These are phyloP conservation scores for Vulpes lagopus DNA, from an alignment of 2,113 vertebrate species.

Conservation along the genomic window DNA sequence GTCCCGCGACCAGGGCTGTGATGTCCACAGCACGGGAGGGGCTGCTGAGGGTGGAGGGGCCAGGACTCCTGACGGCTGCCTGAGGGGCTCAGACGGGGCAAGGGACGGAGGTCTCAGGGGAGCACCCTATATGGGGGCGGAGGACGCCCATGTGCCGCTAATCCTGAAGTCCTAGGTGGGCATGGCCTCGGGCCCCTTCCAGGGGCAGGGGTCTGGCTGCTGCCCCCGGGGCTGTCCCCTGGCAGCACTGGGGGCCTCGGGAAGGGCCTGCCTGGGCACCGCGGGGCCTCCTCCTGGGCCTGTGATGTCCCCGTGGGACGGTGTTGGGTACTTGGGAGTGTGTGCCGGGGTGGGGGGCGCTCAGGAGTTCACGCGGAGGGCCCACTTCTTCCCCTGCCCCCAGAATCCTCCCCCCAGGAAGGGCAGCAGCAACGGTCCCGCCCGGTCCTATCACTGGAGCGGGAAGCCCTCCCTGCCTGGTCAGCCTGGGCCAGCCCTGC, in stretches of 20 bases:
- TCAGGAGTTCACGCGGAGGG: background rate
- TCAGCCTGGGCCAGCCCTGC: background rate
- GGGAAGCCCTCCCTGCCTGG: background rate
- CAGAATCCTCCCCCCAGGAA: background rate
- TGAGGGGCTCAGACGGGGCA: background rate
- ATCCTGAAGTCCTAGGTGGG: background rate
- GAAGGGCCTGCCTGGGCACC: background rate
- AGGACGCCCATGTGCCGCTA: background rate
- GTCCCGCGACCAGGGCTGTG: background rate
- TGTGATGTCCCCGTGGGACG: background rate
- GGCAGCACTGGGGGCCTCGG: background rate
- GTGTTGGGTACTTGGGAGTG: background rate
- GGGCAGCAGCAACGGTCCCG: fast-evolving
- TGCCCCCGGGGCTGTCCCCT: background rate
- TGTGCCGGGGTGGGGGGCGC: background rate
- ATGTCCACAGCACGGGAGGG: background rate
- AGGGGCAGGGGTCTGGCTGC: background rate
- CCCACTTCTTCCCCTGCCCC: background rate
- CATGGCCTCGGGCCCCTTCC: background rate
- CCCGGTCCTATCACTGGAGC: background rate
- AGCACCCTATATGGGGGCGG: background rate
- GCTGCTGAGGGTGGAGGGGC: background rate
- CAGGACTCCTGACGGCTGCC: background rate
- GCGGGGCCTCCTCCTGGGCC: background rate
- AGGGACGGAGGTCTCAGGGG: background rate